Evolutionary conservation across 2,113 vertebrate genomes (phyloP).

Genomic region (Nanorana parkeri): DNA sequence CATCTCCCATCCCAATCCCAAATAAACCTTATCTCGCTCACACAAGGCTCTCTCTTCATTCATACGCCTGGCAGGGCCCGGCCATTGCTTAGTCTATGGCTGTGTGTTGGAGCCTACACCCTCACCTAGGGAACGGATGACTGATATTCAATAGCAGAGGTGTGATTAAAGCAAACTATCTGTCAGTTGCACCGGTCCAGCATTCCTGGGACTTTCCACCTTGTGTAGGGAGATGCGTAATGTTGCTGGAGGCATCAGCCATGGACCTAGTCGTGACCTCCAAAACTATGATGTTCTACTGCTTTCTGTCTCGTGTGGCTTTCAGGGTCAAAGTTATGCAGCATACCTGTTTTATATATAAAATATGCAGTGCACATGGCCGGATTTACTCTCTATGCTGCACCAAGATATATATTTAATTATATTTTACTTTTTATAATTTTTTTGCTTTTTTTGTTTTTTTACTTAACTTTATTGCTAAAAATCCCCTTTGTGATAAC

Average conservation of each 20-base stretch:
- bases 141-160: not conserved
- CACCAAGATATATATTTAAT: no score
- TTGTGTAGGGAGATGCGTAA: not conserved
- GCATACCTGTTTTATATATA: not conserved
- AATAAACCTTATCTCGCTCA: constrained; percentile 20
- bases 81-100: constrained; percentile 33
- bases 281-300: not conserved
- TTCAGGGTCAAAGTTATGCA: constrained; percentile 33
- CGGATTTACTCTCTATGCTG: not conserved
- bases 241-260: constrained; percentile 26
- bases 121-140: constrained; percentile 32
- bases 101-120: constrained; percentile 22
- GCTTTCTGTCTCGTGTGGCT: not conserved
- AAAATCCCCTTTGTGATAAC: no score
- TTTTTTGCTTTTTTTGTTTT: no score
- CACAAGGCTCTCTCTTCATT: not conserved
- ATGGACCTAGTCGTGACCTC: not conserved
- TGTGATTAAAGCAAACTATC: constrained; percentile 1
- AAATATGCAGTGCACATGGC: not conserved
- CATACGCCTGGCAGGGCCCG: not conserved
- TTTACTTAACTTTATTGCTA: no score
- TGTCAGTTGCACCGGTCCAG: not conserved
- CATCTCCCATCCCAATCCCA: not conserved
- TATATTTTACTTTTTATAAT: no score
- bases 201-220: constrained; percentile 12